Conservation (phyloP, 2,113 vertebrate species). For the Numida meleagris region DNA sequence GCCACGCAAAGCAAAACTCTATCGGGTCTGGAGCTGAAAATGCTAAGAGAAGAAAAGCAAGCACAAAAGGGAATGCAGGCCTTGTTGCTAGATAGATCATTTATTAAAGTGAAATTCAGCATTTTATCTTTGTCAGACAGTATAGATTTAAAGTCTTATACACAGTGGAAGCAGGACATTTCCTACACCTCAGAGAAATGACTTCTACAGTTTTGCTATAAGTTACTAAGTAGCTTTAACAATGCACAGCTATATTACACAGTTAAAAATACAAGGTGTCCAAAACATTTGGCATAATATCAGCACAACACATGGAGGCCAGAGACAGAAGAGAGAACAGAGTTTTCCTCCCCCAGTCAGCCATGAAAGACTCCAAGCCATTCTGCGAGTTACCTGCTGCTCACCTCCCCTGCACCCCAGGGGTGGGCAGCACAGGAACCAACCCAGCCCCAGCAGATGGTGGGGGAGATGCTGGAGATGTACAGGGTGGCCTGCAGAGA, state of each 20-base stretch:
- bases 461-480: background rate
- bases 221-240: slow-evolving; percentile 75
- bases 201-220: slow-evolving; percentile 70
- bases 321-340: slow-evolving; percentile 76
- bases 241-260: slow-evolving; percentile 79
- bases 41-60: background rate
- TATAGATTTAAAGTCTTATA: slow-evolving; percentile 75
- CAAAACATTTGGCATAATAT: slow-evolving; percentile 77
- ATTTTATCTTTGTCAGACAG: slow-evolving; percentile 71
- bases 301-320: slow-evolving; percentile 75
- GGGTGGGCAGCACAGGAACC: background rate
- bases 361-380: slow-evolving; percentile 14
- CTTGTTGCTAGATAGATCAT: slow-evolving; percentile 74
- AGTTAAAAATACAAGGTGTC: slow-evolving; percentile 80
- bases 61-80: background rate
- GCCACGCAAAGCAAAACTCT: background rate
- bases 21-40: background rate
- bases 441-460: no score
- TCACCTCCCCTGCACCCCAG: background rate
- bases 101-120: slow-evolving; percentile 79
- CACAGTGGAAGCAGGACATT: slow-evolving; percentile 73
- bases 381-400: background rate
- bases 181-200: slow-evolving; percentile 66
- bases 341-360: slow-evolving; percentile 43
- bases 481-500: background rate